Conservation (phyloP, 2,888 invertebrate genomes). For the Vannuccia rotundouncinata region DNA sequence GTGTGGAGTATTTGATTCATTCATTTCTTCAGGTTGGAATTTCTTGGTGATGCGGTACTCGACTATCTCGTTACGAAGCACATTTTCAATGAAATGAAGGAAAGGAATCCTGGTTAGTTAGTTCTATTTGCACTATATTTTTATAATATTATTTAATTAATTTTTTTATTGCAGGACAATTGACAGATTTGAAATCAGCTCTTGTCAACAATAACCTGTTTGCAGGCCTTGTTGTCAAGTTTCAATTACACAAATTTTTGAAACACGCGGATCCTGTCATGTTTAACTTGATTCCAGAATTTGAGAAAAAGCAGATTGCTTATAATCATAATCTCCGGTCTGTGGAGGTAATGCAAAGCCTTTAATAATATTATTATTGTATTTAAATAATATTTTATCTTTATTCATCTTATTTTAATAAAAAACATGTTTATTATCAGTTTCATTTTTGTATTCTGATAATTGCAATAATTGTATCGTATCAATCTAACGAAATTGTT, state of each 20-base stretch:
- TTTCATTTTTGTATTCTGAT: too few species aligned
- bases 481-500: too few species aligned
- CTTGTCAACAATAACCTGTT: constrained; percentile 41
- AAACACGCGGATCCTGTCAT: constrained; percentile 61
- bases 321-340: not conserved
- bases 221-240: constrained; percentile 59
- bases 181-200: constrained; percentile 41
- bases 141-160: not conserved
- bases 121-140: not conserved
- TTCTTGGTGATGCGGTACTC: constrained; percentile 56
- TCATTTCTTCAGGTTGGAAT: constrained; percentile 48
- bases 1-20: not conserved
- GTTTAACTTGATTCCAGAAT: constrained; percentile 47
- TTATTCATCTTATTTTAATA: not conserved
- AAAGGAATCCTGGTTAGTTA: constrained; percentile 50
- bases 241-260: constrained; percentile 92
- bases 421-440: not conserved
- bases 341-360: not conserved
- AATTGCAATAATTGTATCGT: too few species aligned
- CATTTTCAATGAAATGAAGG: constrained; percentile 90
- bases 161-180: constrained; percentile 36
- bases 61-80: constrained; percentile 64
- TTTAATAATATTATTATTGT: not conserved
- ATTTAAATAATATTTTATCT: not conserved
- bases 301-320: constrained; percentile 10